These are phyloP conservation scores for Agrochola lychnidis DNA, from an alignment of 2,888 invertebrate species.

Conservation along the genomic window DNA sequence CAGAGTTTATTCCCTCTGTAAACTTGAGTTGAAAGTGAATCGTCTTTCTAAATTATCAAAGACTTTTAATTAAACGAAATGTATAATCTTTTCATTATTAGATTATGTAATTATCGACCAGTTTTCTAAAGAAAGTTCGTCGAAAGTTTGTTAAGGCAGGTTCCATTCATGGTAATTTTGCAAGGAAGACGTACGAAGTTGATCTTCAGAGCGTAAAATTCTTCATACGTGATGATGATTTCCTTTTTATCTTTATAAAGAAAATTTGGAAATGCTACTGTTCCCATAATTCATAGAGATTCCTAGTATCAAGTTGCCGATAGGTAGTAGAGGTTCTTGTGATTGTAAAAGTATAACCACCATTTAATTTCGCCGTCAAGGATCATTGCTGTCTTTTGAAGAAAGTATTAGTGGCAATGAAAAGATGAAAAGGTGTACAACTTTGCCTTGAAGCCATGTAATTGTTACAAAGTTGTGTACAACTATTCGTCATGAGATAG, in stretches of 20 bases:
- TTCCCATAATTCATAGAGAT: background rate
- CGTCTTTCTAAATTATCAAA: slow-evolving; percentile 62
- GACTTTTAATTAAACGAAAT: slow-evolving; percentile 58
- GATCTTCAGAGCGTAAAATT: background rate
- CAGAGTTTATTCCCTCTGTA: slow-evolving; percentile 40
- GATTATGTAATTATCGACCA: slow-evolving; percentile 44
- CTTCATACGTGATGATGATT: background rate
- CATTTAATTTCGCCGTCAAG: background rate
- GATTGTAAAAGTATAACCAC: background rate
- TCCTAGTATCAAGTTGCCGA: background rate
- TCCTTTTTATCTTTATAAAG: background rate
- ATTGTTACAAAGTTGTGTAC: background rate
- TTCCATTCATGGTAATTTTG: slow-evolving; percentile 6
- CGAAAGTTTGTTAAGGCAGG: slow-evolving; percentile 7
- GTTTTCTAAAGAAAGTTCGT: slow-evolving; percentile 16
- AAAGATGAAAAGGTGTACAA: no score
- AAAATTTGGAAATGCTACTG: background rate
- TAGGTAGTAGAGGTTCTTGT: background rate
- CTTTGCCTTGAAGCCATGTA: background rate
- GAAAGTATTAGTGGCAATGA: background rate
- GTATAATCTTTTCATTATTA: slow-evolving; percentile 56
- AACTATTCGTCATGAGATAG: no score
- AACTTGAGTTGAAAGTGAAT: slow-evolving; percentile 54
- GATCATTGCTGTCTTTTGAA: background rate
- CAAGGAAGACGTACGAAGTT: background rate